Conservation (phyloP, 2,888 invertebrate genomes). For the Belgica antarctica region DNA sequence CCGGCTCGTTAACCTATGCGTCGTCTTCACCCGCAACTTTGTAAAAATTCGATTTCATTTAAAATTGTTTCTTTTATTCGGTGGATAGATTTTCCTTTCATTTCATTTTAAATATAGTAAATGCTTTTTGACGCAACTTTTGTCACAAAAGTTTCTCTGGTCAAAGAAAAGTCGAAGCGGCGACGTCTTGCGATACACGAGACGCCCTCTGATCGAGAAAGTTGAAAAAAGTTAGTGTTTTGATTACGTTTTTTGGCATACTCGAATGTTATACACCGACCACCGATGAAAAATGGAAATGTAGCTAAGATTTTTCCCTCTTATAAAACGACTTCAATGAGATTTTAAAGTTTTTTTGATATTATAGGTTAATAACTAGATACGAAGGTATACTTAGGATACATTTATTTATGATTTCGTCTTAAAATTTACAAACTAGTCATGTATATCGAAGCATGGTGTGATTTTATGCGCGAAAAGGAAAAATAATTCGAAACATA, state of each 20-base stretch:
- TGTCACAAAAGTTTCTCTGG: neutral
- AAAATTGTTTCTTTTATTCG: conserved; percentile 6
- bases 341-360: conserved; percentile 18
- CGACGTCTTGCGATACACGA: no score
- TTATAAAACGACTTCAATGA: neutral
- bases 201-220: neutral
- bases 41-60: neutral
- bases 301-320: neutral
- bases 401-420: conserved; percentile 3
- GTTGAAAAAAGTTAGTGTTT: neutral
- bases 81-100: conserved; percentile 1
- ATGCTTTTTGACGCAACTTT: neutral
- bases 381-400: conserved; percentile 23
- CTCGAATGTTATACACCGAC: conserved; percentile 13
- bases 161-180: no score
- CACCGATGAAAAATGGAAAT: conserved; percentile 5
- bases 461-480: conserved; percentile 15
- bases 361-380: neutral
- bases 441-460: conserved; percentile 11
- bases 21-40: neutral
- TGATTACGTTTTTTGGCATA: conserved; percentile 4
- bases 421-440: conserved; percentile 23
- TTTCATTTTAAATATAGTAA: conserved; percentile 18
- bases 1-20: no score
- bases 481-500: no score